These are phyloP conservation scores for Condylura cristata DNA, from an alignment of 2,113 vertebrate genomes.

Conservation along the genomic window DNA sequence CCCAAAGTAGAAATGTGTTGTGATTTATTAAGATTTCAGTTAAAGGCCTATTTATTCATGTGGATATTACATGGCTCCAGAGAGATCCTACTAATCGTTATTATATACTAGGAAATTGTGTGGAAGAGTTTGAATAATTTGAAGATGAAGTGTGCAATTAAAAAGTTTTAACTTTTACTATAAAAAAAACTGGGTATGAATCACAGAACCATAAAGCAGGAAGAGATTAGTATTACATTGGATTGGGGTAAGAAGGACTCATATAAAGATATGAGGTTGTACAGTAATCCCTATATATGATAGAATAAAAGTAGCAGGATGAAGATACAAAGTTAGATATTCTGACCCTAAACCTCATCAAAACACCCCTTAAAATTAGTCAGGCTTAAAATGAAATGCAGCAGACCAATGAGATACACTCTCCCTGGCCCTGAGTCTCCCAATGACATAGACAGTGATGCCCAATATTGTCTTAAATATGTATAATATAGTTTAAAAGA, in stretches of 20 bases:
- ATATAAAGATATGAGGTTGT: not conserved
- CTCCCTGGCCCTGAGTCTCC: not conserved
- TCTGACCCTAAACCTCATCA: not conserved
- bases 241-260: not conserved
- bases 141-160: not conserved
- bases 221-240: not conserved
- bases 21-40: conserved; percentile 1
- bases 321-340: not conserved
- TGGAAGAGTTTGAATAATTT: not conserved
- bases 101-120: not conserved
- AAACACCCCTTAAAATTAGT: not conserved
- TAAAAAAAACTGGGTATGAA: not conserved
- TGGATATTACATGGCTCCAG: not conserved
- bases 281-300: not conserved
- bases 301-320: not conserved
- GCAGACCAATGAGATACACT: no score
- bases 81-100: not conserved
- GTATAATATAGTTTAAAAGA: not conserved
- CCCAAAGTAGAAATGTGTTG: not conserved
- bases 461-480: not conserved
- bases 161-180: not conserved
- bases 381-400: not conserved
- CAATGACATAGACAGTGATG: not conserved
- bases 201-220: not conserved
- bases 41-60: not conserved